A percentile compares a stretch with the other conserved stretches of the same genome.
phyloP scores from a whole-genome alignment of 2,113 vertebrate genomes.

The Seriola rivoliana region DNA sequence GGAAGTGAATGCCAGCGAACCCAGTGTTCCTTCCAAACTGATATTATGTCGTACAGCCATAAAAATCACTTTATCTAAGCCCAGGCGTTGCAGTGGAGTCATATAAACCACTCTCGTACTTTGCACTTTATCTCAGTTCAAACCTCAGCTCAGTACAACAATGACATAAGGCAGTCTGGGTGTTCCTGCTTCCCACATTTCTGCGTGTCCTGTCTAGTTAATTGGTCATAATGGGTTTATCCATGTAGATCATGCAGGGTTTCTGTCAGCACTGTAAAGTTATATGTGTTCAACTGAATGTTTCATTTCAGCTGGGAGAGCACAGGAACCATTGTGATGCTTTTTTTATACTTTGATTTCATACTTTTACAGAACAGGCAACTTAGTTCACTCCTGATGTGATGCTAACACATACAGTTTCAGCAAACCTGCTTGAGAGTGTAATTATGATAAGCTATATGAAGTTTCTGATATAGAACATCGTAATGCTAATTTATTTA shows the following conservation, averaged over 20 bases:
- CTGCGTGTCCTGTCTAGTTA: constrained; percentile 2
- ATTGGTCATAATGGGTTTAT: background rate
- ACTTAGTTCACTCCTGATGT: background rate
- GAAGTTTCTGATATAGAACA: background rate
- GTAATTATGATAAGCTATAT: background rate
- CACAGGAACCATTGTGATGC: background rate
- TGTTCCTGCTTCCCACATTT: constrained; percentile 13
- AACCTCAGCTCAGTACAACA: constrained; percentile 73
- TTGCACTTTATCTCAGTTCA: constrained; percentile 87
- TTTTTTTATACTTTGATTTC: background rate
- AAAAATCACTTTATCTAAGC: constrained; percentile 93
- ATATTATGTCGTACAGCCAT: constrained; percentile 83
- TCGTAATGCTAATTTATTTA: background rate
- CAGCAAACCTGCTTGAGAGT: background rate
- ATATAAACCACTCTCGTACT: constrained; percentile 90
- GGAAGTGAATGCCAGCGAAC: constrained; percentile 78
- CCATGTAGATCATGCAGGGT: background rate
- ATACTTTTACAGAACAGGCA: background rate
- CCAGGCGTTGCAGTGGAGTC: constrained; percentile 86
- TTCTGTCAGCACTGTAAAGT: background rate
- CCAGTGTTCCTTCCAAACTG: constrained; percentile 86
- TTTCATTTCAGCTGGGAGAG: background rate
- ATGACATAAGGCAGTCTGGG: constrained; percentile 29
- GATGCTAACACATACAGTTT: background rate
- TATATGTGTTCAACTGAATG: background rate